A percentile compares a stretch with the other conserved stretches of the same genome.
phyloP scores from a whole-genome alignment of 2,888 invertebrate species.

The Miltochrista miniata region DNA sequence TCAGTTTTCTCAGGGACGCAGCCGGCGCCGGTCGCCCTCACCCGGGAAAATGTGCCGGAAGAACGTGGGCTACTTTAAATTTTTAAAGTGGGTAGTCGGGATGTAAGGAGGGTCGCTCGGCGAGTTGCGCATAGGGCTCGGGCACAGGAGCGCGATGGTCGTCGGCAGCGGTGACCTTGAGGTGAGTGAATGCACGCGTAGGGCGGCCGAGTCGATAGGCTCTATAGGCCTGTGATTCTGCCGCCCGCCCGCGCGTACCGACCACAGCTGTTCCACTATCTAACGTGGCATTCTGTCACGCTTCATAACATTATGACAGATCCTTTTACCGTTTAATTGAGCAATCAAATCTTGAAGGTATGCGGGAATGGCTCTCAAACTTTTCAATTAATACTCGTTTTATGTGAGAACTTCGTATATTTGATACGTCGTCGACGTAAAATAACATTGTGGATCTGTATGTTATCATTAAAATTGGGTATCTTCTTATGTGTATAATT shows the following conservation, averaged over 20 bases:
- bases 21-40: slow-evolving; percentile 62
- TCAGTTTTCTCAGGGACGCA: slow-evolving; percentile 76
- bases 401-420: too few relatives aligned
- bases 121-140: slow-evolving; percentile 62
- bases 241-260: slow-evolving; percentile 73
- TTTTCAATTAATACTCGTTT: slow-evolving; percentile 24
- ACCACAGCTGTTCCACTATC: slow-evolving; percentile 77
- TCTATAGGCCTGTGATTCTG: too few relatives aligned
- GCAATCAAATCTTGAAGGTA: slow-evolving; percentile 4
- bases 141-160: slow-evolving; percentile 38
- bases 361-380: slow-evolving; percentile 24
- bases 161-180: slow-evolving; percentile 66
- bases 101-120: slow-evolving; percentile 54
- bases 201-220: slow-evolving; percentile 66
- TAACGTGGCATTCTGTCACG: slow-evolving; percentile 55
- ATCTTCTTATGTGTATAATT: too few relatives aligned
- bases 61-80: slow-evolving; percentile 68
- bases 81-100: slow-evolving; percentile 56
- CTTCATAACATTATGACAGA: slow-evolving; percentile 33
- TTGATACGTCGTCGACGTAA: too few relatives aligned
- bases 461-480: too few relatives aligned
- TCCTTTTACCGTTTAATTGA: slow-evolving; percentile 17
- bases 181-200: slow-evolving; percentile 71
- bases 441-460: too few relatives aligned
- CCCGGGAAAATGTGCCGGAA: slow-evolving; percentile 63